Evolutionary conservation across 2,888 invertebrate species (phyloP), one percentile per base, ranked within the genome.

Genomic region (Steromphala cineraria): DNA sequence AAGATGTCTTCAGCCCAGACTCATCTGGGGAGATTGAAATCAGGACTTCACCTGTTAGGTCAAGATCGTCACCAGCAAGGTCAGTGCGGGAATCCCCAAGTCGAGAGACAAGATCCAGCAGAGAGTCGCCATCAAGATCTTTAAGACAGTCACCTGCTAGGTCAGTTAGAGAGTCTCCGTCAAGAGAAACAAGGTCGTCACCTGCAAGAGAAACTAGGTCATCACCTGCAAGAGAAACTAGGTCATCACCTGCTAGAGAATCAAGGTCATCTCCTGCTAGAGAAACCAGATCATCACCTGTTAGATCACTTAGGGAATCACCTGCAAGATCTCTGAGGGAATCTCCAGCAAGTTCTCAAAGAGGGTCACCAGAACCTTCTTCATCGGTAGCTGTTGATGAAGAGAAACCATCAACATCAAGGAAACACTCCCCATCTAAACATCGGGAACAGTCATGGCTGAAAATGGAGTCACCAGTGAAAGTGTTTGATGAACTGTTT

Each of bases 401-500:
- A 13, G 62, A 62, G n/a, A 28, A 24, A 24, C 24, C 15, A 62
- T 62, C 62, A 8, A 40, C 31, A 71, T 40, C 31, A 8, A 71
- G 36, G 36, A 71, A 71, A 36, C 31, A 40, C 19, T 71, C 71
- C 40, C 71, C 71, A 36, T 19, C 19, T 17, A 71, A 36, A 71
- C 46, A 46, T 46, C 62, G 62, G 62, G 71, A 71, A 8, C 71
- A 71, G 71, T n/a, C 71, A 1, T 71, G 71, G 71, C 40, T 71
- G 71, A 31, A 40, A n/a, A 71, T 71, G 71, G 71, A 71, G 19
- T 71, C 71, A 17, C 71, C 71, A 3, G 40, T 71, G 8, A 71
- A 71, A 71, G 71, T 71, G 19, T 71, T 71, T 40, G 71, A 71
- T 40, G 71, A 71, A 36, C 10, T 71, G 71, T 71, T 71, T 40